A percentile compares a stretch with the other conserved stretches of the same genome.
Conservation (phyloP, 1,140 invertebrate genomes). For the Diabrotica undecimpunctata region DNA sequence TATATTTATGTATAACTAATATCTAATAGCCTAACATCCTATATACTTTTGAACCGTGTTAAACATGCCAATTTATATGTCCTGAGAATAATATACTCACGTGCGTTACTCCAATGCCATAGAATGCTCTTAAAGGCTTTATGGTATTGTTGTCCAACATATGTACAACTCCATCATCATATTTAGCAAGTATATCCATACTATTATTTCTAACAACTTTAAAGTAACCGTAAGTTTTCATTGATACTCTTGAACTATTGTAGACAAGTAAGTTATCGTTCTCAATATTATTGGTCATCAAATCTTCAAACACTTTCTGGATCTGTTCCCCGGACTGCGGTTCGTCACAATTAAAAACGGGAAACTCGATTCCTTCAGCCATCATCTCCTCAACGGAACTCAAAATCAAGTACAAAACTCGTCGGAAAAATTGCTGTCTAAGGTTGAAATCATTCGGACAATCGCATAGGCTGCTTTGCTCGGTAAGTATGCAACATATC, state of each 20-base stretch:
- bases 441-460: conserved; percentile 43
- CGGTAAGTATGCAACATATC: conserved; percentile 52
- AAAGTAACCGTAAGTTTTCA: conserved; percentile 4
- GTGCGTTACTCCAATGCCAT: conserved; percentile 66
- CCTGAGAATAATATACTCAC: conserved; percentile 49
- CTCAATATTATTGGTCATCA: conserved; percentile 13
- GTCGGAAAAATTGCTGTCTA: conserved; percentile 32
- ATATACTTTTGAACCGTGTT: too few species aligned
- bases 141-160: conserved; percentile 44
- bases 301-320: conserved; percentile 25
- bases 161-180: conserved; percentile 20
- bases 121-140: conserved; percentile 61
- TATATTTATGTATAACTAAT: too few species aligned
- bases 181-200: conserved; percentile 20
- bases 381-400: conserved; percentile 7
- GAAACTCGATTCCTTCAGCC: conserved; percentile 7
- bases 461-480: conserved; percentile 27
- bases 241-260: background rate
- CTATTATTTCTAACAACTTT: background rate
- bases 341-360: background rate
- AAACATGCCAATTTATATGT: background rate
- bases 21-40: too few species aligned
- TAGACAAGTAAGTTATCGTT: conserved; percentile 26
- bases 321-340: background rate
- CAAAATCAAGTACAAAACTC: conserved; percentile 7